These are phyloP conservation scores for Sycophaga agraensis DNA, from an alignment of 1,140 invertebrate species.

Conservation along the genomic window DNA sequence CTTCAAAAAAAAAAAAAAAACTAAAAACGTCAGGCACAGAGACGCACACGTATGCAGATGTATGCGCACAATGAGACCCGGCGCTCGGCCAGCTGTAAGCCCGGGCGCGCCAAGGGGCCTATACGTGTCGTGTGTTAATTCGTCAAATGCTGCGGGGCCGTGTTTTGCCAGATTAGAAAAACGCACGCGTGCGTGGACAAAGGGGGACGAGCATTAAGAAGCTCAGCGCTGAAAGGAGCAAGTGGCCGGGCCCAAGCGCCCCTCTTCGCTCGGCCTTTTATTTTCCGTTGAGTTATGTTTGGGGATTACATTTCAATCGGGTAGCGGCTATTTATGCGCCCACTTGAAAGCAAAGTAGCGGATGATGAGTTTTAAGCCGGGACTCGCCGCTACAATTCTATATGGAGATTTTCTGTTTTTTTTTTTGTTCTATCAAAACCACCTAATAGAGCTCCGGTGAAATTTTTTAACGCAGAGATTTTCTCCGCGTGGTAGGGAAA, in stretches of 20 bases:
- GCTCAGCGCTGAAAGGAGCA: background rate
- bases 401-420: too few relatives aligned
- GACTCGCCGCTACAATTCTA: too few relatives aligned
- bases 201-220: background rate
- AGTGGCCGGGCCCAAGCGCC: too few relatives aligned
- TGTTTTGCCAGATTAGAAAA: slow-evolving; percentile 17
- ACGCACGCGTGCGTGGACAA: background rate
- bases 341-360: background rate
- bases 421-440: too few relatives aligned
- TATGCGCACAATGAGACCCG: too few relatives aligned
- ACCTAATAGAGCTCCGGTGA: too few relatives aligned
- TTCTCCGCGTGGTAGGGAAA: too few relatives aligned
- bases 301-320: slow-evolving; percentile 9
- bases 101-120: too few relatives aligned
- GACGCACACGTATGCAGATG: background rate
- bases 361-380: background rate
- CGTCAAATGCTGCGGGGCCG: background rate
- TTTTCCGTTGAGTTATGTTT: slow-evolving; percentile 5
- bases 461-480: too few relatives aligned
- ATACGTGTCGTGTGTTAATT: too few relatives aligned
- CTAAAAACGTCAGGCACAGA: slow-evolving; percentile 48
- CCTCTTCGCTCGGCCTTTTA: background rate
- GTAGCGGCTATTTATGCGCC: background rate
- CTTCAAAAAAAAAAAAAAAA: too few relatives aligned
- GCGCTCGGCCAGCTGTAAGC: too few relatives aligned